A percentile compares a stretch with the other conserved stretches of the same genome.
These are phyloP conservation scores for Paradoxurus hermaphroditus DNA, from an alignment of 2,113 vertebrate genomes.

Conservation along the genomic window DNA sequence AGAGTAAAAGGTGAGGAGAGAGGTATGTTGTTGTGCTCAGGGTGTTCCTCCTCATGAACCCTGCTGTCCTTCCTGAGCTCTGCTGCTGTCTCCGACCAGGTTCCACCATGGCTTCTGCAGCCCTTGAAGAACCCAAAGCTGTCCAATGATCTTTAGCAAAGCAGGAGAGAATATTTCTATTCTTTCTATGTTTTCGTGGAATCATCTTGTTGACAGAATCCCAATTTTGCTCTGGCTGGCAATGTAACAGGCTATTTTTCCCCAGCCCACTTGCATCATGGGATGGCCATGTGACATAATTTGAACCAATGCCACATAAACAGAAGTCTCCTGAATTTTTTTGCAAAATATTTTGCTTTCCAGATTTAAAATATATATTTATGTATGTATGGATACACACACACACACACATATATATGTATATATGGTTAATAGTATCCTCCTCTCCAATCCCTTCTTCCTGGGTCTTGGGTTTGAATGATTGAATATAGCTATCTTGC, in stretches of 20 bases:
- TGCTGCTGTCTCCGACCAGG: background rate
- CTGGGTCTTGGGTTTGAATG: background rate
- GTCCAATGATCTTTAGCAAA: background rate
- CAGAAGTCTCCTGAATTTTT: slow-evolving; percentile 5
- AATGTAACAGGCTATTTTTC: slow-evolving; percentile 1
- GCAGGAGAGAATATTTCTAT: background rate
- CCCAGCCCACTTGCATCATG: background rate
- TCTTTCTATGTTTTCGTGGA: background rate
- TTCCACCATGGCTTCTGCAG: background rate
- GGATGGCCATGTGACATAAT: background rate
- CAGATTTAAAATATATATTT: background rate
- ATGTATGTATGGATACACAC: background rate
- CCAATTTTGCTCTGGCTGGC: background rate
- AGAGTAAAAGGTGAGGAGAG: background rate
- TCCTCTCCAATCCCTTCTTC: background rate
- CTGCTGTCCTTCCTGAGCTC: background rate
- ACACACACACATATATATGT: background rate
- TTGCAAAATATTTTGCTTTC: slow-evolving; percentile 9
- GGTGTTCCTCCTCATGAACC: background rate
- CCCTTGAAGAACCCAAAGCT: background rate
- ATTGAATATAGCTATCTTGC: background rate
- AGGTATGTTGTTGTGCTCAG: background rate
- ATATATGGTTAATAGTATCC: background rate
- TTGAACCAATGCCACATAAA: background rate
- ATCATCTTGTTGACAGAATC: slow-evolving; percentile 3